phyloP scores from a whole-genome alignment of 23 tunicate genomes.

The Corella eumyota region DNA sequence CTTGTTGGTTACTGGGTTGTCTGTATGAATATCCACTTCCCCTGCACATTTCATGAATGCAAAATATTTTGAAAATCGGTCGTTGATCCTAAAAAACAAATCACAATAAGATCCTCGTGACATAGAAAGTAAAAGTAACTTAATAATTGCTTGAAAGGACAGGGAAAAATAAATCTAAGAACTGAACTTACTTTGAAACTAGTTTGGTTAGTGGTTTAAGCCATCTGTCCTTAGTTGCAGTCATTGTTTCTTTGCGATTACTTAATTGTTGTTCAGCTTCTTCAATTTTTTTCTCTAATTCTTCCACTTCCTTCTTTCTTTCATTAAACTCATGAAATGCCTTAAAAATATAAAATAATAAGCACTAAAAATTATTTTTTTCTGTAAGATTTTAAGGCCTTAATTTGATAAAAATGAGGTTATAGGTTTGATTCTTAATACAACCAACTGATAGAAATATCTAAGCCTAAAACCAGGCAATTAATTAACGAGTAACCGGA shows the following conservation, averaged over 20 bases:
- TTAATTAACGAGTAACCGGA: too few relatives aligned
- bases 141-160: too few relatives aligned
- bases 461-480: too few relatives aligned
- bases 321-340: slow-evolving; percentile 53
- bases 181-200: slow-evolving; percentile 21
- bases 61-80: slow-evolving; percentile 61
- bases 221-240: slow-evolving; percentile 44
- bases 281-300: slow-evolving; percentile 27
- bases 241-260: slow-evolving; percentile 27
- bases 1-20: slow-evolving; percentile 26
- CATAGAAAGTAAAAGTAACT: background rate
- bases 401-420: too few relatives aligned
- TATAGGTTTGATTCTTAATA: too few relatives aligned
- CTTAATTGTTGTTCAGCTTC: slow-evolving; percentile 9
- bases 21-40: slow-evolving; percentile 74
- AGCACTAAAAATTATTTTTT: too few relatives aligned
- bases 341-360: slow-evolving; percentile 5
- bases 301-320: slow-evolving; percentile 46
- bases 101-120: background rate
- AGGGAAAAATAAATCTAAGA: background rate
- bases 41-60: slow-evolving; percentile 82
- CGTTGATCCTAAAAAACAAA: slow-evolving; percentile 44
- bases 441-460: too few relatives aligned
- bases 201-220: slow-evolving; percentile 31
- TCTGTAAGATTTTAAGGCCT: too few relatives aligned